phyloP scores from a whole-genome alignment of 35 echinoderm and acorn worm species.

The Acanthaster planci region DNA sequence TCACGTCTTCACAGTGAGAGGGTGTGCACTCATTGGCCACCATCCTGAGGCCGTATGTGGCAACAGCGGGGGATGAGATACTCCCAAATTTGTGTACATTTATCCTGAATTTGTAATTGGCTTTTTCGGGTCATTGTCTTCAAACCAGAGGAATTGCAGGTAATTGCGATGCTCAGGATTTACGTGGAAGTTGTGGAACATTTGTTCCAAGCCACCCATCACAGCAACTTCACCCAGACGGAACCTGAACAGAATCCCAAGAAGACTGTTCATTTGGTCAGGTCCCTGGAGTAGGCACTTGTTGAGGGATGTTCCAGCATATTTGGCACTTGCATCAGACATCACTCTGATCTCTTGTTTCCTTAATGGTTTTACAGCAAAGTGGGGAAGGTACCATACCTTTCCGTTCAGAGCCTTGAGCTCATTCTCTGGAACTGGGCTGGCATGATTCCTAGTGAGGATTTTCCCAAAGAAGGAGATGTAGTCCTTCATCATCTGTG shows the following conservation, averaged over 20 bases:
- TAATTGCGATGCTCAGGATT: conserved; percentile 36
- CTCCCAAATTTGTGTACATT: conserved; percentile 43
- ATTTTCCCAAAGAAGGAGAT: conserved; percentile 48
- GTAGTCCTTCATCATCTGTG: conserved; percentile 31
- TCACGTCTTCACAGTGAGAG: conserved; percentile 32
- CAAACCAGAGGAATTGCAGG: conserved; percentile 65
- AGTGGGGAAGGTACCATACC: conserved; percentile 70
- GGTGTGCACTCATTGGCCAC: conserved; percentile 25
- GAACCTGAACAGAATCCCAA: conserved; percentile 66
- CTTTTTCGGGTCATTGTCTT: conserved; percentile 30
- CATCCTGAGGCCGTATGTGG: conserved; percentile 37
- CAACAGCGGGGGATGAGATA: conserved; percentile 6
- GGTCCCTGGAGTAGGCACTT: conserved; percentile 54
- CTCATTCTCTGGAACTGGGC: conserved; percentile 38
- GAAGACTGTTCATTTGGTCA: conserved; percentile 56
- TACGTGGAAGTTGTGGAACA: conserved; percentile 73
- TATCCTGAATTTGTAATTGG: conserved; percentile 16
- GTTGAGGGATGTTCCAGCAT: conserved; percentile 54
- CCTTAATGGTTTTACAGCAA: conserved; percentile 54
- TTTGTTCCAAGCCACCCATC: conserved; percentile 53
- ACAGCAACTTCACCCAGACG: conserved; percentile 56
- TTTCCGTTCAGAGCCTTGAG: neutral
- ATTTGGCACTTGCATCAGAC: conserved; percentile 53
- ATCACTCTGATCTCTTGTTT: conserved; percentile 74
- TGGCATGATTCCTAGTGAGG: conserved; percentile 33